Percentiles rank a stretch among this genome's conserved stretches.
These are phyloP conservation scores for Sarcophaga peregrina DNA, from an alignment of 1,140 invertebrate genomes.

Conservation along the genomic window DNA sequence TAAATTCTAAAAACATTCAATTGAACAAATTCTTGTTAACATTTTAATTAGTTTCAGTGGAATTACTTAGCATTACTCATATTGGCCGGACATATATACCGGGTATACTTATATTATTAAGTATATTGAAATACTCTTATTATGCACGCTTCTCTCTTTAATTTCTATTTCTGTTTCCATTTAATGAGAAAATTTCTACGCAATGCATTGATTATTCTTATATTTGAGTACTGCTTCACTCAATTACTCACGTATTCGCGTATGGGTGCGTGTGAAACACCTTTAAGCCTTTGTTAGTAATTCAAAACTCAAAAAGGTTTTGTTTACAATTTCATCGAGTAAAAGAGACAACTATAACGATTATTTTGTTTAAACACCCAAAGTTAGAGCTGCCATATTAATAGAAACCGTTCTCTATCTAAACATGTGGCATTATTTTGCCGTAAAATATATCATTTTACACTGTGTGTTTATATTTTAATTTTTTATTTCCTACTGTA, in stretches of 20 bases:
- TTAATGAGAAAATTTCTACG: not conserved
- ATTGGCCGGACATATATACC: too few relatives aligned
- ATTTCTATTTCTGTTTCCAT: not conserved
- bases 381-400: not conserved
- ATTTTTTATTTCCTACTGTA: not conserved
- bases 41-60: too few relatives aligned
- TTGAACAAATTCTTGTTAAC: too few relatives aligned
- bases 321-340: not conserved
- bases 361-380: not conserved
- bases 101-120: too few relatives aligned
- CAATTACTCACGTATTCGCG: not conserved
- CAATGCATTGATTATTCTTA: not conserved
- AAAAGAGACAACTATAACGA: not conserved
- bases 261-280: not conserved
- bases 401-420: not conserved
- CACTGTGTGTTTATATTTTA: not conserved
- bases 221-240: not conserved
- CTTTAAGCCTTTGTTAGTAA: not conserved
- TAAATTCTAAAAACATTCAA: too few relatives aligned
- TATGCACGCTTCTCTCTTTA: too few relatives aligned
- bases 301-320: not conserved
- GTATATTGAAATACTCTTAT: too few relatives aligned
- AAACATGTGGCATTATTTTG: not conserved
- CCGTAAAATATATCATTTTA: not conserved
- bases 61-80: too few relatives aligned